Evolutionary conservation across 2,888 invertebrate genomes (phyloP), one percentile per base, ranked within the genome.

Genomic region (Octonoba sinensis): DNA sequence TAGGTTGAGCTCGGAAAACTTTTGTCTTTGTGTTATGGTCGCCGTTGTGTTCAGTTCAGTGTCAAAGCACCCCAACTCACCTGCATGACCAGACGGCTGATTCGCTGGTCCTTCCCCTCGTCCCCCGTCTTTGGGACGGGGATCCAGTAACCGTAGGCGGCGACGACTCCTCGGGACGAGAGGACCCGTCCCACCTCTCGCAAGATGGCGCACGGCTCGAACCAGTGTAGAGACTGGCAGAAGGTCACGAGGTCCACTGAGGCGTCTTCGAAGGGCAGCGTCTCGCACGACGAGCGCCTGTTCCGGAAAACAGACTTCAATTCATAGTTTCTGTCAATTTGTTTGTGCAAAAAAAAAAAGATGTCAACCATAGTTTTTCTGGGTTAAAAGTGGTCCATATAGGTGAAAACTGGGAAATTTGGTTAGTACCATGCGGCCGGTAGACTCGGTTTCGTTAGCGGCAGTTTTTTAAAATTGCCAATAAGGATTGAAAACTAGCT

Each of bases 111-210:
- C 44, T 74, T 74, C 18, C 13, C 24, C 57, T 56, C 27, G n/a
- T 76, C 65, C 13, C 62, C 49, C 3, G 69, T 49, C 15, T 60
- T 62, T 18, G 84, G 79, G 12, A 81, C 12, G 27, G 85, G 84
- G 36, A 85, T 82, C 70, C 76, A 75, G 46, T 85, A 84, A 8
- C 84, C 84, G 49, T 77, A 74, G 6, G 74, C 70, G n/a, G 85
- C 83, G 24, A 84, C 8, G 3, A 78, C 82, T 47, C 85, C 84
- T 51, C 66, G 73, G n/a, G 73, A 66, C 4, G 36, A 11, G 3
- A 85, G 51, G 11, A 84, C 46, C 65, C 84, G 69, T 49, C 76
- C 22, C 15, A 79, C 78, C 78, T 85, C 84, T 1, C 18, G 13
- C 22, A 78, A 84, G 56, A 84, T 65, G n/a, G 69, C 67, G 12